Evolutionary conservation across 1,140 invertebrate genomes (phyloP).

Genomic region (Sarcophaga peregrina): DNA sequence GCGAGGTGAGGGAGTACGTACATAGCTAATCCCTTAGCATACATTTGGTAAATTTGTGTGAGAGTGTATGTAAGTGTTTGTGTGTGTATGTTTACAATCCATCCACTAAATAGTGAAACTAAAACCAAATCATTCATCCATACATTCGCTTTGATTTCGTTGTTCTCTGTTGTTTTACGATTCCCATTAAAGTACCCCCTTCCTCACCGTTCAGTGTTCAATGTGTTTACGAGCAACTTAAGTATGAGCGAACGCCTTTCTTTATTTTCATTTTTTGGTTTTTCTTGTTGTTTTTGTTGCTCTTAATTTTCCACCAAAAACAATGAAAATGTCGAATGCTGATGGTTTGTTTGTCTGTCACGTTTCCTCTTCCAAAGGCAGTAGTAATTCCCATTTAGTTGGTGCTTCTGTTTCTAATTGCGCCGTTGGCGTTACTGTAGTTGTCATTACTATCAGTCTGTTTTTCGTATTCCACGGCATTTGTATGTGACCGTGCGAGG

Average conservation of each 20-base stretch:
- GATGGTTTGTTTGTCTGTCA: not conserved
- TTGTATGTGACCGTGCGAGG: not conserved
- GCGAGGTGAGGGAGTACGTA: not conserved
- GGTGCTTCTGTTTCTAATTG: not conserved
- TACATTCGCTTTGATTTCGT: constrained; percentile 19
- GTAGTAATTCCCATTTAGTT: not conserved
- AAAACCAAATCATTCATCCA: constrained; percentile 2
- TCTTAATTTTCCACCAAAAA: constrained; percentile 19
- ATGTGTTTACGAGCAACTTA: constrained; percentile 38
- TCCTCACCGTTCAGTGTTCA: not conserved
- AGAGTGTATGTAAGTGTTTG: not conserved
- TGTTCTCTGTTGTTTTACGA: not conserved
- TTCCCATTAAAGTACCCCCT: not conserved
- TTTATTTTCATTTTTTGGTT: not conserved
- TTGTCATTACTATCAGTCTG: not conserved
- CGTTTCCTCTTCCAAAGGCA: not conserved
- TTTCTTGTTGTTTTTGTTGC: not conserved
- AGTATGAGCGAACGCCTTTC: not conserved
- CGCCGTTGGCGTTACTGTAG: not conserved
- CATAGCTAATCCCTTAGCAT: not conserved
- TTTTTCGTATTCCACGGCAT: not conserved
- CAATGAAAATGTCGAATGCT: constrained; percentile 26
- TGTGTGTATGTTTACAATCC: not conserved
- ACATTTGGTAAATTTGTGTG: constrained; percentile 5
- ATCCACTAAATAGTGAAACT: not conserved